Base-by-base conservation (phyloP, 2,888 invertebrate genomes). In the Trissolcus brochymenae region DNA sequence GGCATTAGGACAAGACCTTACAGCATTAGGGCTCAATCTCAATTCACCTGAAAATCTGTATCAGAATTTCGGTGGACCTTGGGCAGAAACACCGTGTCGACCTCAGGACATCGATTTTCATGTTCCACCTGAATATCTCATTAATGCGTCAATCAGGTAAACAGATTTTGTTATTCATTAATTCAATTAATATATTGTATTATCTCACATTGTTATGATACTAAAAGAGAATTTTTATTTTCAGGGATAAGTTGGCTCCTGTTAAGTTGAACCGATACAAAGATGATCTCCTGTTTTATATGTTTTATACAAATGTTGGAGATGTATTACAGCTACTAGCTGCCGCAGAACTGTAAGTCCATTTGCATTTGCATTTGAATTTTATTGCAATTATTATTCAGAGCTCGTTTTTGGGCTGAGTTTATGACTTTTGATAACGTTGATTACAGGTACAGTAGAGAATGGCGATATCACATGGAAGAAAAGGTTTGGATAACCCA, bases 381-480 rank as follows among this genome's bases (percentile, higher is more conserved):
- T 46, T 14, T 1, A 11, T 9, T 46, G 14, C 16, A 46, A 14
- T 46, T 46, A 46, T 16, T 16, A 46, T 46, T 46, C 46, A 14
- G 7, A 4, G 14, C n/a, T n/a, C 46, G n/a, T 14, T 4, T 11
- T n/a, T 14, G n/a, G n/a, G 43, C 46, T 14, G 16, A 46, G n/a
- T 46, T 1, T 1, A 46, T 46, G 16, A 46, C 46, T n/a, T 51
- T 13, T 51, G 3, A 51, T 51, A 9, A 25, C 25, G 4, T 25
- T 19, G 9, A 21, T 82, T 84, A 16, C 88, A 98, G 98, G 90
- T 98, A 98, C 91, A 96, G 94, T 90, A 94, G 99, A 88, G 99
- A 99, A 89, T 99, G 99, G 99, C 94, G 99, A 91, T 99, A 98
- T 92, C 99, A 99, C 91, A 98, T 95, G 92, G 98, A 98, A 90